Conservation (phyloP, 2,888 invertebrate species). For the Pachliopta kotzebuea region DNA sequence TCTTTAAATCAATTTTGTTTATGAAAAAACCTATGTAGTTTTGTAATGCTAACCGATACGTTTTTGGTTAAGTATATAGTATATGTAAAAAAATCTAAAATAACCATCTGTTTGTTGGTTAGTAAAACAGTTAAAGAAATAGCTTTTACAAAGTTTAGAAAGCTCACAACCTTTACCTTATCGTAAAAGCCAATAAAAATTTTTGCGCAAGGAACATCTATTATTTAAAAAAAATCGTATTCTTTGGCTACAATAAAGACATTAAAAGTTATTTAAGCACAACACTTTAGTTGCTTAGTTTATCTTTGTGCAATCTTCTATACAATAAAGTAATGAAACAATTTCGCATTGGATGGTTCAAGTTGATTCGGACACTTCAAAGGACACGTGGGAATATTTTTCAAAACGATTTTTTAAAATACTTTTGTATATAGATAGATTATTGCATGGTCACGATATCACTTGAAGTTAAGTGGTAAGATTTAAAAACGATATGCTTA, state of each 20-base stretch:
- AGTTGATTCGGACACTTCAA: conserved; percentile 1
- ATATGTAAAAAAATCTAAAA: no score
- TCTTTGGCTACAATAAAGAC: conserved; percentile 20
- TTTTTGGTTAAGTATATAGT: no score
- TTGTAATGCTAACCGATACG: no score
- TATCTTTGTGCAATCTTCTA: conserved; percentile 26
- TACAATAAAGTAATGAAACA: conserved; percentile 26
- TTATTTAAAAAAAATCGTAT: conserved; percentile 6
- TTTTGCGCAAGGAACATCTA: conserved; percentile 14
- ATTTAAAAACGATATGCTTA: no score
- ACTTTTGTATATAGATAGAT: no score
- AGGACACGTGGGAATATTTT: background rate
- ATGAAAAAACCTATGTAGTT: no score
- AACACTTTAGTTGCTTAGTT: conserved; percentile 15
- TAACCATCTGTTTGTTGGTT: no score
- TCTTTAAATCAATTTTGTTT: no score
- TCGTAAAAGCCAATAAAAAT: background rate
- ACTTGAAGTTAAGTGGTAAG: no score
- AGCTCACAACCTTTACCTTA: conserved; percentile 6
- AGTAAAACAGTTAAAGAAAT: background rate
- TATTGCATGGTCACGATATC: no score
- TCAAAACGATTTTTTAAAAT: background rate
- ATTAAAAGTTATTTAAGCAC: conserved; percentile 20
- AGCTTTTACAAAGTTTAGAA: background rate
- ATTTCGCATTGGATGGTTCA: conserved; percentile 6